phyloP scores from a whole-genome alignment of 92 coral and sea anemone genomes.

The Ricordea florida region DNA sequence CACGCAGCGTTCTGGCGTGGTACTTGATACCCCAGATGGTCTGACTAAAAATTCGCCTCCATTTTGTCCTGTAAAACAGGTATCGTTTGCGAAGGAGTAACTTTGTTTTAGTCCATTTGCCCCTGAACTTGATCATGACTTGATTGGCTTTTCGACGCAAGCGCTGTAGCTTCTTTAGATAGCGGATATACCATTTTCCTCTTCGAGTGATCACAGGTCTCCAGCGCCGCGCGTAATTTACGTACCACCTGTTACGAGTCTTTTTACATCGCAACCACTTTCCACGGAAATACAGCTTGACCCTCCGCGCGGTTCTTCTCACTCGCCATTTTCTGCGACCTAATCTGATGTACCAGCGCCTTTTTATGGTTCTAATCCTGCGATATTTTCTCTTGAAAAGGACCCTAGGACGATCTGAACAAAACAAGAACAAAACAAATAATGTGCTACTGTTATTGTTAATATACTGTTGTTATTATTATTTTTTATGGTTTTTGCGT shows the following conservation, averaged over 20 bases:
- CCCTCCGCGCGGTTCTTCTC: constrained; percentile 8
- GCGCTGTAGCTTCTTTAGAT: neutral
- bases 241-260: constrained; percentile 7
- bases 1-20: neutral
- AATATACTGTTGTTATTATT: too few species aligned
- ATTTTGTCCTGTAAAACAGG: neutral
- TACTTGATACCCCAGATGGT: neutral
- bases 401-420: neutral
- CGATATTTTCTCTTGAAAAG: constrained; percentile 1
- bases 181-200: constrained; percentile 1
- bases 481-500: too few species aligned
- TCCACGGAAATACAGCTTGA: constrained; percentile 2
- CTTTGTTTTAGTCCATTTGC: constrained; percentile 2
- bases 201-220: constrained; percentile 7
- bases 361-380: neutral
- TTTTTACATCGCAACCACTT: constrained; percentile 18
- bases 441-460: neutral
- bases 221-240: neutral
- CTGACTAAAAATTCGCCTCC: neutral
- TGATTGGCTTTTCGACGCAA: constrained; percentile 6
- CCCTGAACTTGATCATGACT: constrained; percentile 2
- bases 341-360: neutral
- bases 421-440: neutral
- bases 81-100: constrained; percentile 1
- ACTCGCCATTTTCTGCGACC: neutral